Conservation (phyloP, 2,797 vertebrate genomes). For the Hypotaenidia okinawae region DNA sequence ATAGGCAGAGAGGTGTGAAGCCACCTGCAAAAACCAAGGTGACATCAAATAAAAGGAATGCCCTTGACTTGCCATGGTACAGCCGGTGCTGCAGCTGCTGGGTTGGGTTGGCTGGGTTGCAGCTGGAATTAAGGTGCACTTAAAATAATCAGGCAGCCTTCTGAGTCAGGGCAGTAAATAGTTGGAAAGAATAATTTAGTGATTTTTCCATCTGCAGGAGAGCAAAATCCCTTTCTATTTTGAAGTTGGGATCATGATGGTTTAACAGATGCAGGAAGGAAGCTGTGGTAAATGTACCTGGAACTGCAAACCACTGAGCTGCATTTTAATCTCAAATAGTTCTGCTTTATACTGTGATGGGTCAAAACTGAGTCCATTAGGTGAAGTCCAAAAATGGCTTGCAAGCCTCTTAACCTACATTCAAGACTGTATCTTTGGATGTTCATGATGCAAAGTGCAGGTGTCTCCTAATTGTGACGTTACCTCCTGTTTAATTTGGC, state of each 20-base stretch:
- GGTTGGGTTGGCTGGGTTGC: neutral
- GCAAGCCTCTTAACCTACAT: neutral
- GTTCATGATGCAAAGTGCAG: neutral
- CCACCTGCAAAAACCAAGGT: neutral
- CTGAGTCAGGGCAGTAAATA: neutral
- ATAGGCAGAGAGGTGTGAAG: neutral
- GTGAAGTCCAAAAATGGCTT: neutral
- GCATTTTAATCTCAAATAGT: neutral
- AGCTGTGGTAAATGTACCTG: neutral
- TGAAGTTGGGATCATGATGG: neutral
- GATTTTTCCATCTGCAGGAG: neutral
- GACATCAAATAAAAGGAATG: neutral
- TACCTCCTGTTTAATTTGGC: constrained; percentile 65
- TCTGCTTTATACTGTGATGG: neutral
- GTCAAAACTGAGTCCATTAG: neutral
- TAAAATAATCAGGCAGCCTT: neutral
- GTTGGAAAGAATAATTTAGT: neutral
- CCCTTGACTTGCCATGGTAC: neutral
- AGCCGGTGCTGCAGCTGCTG: neutral
- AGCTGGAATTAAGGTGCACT: neutral
- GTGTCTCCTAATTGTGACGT: neutral
- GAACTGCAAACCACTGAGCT: neutral
- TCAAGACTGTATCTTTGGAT: neutral
- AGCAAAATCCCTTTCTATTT: neutral
- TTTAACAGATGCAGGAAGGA: neutral